Conservation (phyloP, 2,113 vertebrate species). For the Zosterops hypoxanthus region DNA sequence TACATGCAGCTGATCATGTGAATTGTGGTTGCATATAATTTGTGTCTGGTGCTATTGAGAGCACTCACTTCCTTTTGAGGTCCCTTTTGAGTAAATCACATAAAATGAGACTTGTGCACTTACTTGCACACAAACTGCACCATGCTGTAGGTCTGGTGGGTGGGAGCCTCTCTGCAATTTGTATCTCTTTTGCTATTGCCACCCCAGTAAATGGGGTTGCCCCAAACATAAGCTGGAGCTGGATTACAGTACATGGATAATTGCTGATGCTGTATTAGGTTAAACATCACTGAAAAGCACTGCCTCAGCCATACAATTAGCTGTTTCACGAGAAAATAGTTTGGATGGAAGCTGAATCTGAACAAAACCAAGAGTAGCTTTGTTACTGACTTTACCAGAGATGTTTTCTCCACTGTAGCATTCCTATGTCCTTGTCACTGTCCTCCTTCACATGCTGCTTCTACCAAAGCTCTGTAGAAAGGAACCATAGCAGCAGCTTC, state of each 20-base stretch:
- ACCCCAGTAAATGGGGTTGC: neutral
- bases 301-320: neutral
- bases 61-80: neutral
- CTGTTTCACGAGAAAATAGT: neutral
- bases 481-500: neutral
- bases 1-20: neutral
- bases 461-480: neutral
- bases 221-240: neutral
- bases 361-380: neutral
- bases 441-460: neutral
- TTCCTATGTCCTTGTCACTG: neutral
- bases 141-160: neutral
- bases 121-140: neutral
- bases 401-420: neutral
- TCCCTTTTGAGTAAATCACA: neutral
- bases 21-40: neutral
- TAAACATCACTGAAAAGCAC: neutral
- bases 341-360: neutral
- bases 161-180: neutral
- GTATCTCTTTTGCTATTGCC: neutral
- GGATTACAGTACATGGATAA: neutral
- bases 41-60: neutral
- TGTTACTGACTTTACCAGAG: neutral
- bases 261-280: neutral
- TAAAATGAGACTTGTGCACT: neutral